These are phyloP conservation scores for Drosophila imparisetae DNA, from an alignment of 2,888 invertebrate genomes.

Conservation along the genomic window DNA sequence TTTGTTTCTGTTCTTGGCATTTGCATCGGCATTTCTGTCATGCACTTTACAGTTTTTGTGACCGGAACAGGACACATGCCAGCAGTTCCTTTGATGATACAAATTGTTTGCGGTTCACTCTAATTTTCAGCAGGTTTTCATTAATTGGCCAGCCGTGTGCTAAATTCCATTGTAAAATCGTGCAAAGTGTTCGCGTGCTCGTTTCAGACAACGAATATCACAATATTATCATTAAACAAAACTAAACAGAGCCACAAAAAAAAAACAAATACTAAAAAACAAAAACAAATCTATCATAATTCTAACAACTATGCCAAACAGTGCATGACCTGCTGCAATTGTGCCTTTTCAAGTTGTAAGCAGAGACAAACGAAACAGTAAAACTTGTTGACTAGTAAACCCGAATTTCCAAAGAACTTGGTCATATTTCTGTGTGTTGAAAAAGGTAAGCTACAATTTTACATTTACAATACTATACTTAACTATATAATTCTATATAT, in stretches of 20 bases:
- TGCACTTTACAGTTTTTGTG: conserved; percentile 58
- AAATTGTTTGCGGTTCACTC: conserved; percentile 44
- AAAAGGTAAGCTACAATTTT: conserved; percentile 43
- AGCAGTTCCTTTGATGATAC: conserved; percentile 26
- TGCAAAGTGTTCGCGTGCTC: conserved; percentile 64
- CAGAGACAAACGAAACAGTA: conserved; percentile 24
- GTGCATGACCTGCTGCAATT: conserved; percentile 59
- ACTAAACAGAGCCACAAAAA: neutral
- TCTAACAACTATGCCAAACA: conserved; percentile 51
- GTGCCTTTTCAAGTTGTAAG: conserved; percentile 55
- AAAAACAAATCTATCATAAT: conserved; percentile 32
- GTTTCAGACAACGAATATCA: conserved; percentile 53
- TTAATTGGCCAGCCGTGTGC: conserved; percentile 64
- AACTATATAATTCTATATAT: neutral
- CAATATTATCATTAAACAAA: conserved; percentile 44
- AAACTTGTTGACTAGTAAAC: conserved; percentile 45
- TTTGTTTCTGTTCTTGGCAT: conserved; percentile 61
- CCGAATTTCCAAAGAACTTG: conserved; percentile 1
- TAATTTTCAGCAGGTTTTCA: conserved; percentile 53
- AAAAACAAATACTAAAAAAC: conserved; percentile 3
- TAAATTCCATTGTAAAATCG: conserved; percentile 46
- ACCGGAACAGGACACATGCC: conserved; percentile 51
- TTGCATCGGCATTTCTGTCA: conserved; percentile 61
- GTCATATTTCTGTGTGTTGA: neutral
- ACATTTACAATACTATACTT: neutral